These are phyloP conservation scores for Aurelia sp. DNA, from an alignment of 30 jellyfish, hydroid and myxozoan genomes.

Conservation along the genomic window DNA sequence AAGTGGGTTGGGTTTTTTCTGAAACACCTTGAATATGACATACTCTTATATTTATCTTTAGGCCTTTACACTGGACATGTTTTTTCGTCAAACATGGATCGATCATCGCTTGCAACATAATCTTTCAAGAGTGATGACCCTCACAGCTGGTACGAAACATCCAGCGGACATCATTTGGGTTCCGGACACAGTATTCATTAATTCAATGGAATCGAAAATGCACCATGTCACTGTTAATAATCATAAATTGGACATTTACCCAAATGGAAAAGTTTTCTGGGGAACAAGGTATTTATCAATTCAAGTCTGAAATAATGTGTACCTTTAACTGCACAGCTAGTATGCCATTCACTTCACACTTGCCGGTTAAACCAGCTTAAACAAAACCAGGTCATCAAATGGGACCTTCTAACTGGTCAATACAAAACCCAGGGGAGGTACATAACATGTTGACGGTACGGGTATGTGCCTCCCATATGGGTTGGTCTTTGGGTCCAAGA, in stretches of 20 bases:
- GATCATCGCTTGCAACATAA: constrained; percentile 74
- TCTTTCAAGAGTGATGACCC: constrained; percentile 45
- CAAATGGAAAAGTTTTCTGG: constrained; percentile 77
- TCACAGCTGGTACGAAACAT: constrained; percentile 80
- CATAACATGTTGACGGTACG: no score
- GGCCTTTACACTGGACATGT: constrained; percentile 82
- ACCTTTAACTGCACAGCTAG: no score
- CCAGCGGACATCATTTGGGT: constrained; percentile 89
- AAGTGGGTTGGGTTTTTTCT: no score
- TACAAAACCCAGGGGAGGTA: no score
- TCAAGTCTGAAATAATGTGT: no score
- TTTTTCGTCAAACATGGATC: constrained; percentile 80
- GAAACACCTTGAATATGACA: no score
- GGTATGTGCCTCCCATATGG: no score
- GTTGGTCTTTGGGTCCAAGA: no score
- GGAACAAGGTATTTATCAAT: constrained; percentile 75
- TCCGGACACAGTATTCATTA: constrained; percentile 78
- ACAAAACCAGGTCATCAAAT: no score
- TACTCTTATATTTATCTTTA: neutral
- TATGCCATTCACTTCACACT: no score
- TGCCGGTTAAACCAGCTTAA: no score
- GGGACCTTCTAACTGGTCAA: no score
- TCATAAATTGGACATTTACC: constrained; percentile 66
- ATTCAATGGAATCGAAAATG: constrained; percentile 67
- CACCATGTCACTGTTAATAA: constrained; percentile 75